These are phyloP conservation scores for Zoanthus sansibaricus DNA, from an alignment of 92 coral and sea anemone genomes.

Conservation along the genomic window DNA sequence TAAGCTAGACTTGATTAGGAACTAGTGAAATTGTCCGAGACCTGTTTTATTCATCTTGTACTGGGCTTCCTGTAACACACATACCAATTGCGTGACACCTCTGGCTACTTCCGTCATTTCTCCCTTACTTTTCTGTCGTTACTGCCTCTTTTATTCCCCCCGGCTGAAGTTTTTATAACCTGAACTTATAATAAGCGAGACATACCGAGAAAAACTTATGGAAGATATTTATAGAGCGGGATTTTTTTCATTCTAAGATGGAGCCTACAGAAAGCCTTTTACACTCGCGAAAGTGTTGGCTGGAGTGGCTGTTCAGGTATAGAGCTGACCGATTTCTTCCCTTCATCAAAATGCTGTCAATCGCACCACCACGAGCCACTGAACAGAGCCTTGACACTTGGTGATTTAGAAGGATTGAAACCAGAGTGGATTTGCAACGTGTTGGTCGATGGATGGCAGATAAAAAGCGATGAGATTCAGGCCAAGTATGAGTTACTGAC, in stretches of 20 bases:
- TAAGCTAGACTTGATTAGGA: too few relatives aligned
- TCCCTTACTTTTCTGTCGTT: too few relatives aligned
- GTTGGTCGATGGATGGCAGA: constrained; percentile 77
- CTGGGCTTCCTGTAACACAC: too few relatives aligned
- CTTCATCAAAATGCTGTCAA: constrained; percentile 50
- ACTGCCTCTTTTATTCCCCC: too few relatives aligned
- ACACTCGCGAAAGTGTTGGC: constrained; percentile 76
- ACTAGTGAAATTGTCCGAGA: too few relatives aligned
- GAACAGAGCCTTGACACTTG: constrained; percentile 76
- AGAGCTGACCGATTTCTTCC: constrained; percentile 66
- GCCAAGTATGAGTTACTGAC: constrained; percentile 43
- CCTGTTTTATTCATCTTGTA: too few relatives aligned
- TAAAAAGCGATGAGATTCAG: constrained; percentile 24
- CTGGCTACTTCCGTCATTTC: too few relatives aligned
- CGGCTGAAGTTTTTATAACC: too few relatives aligned
- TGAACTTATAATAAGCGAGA: too few relatives aligned
- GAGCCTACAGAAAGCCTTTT: constrained; percentile 67
- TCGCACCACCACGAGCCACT: constrained; percentile 32
- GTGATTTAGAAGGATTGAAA: constrained; percentile 69
- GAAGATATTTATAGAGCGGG: too few relatives aligned
- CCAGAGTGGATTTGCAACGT: constrained; percentile 90
- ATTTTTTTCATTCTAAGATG: neutral
- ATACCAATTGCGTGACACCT: too few relatives aligned
- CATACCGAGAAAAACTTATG: too few relatives aligned
- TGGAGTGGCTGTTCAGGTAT: constrained; percentile 63